phyloP scores from a whole-genome alignment of 2,888 invertebrate species.

The Xestia rhomboidea region DNA sequence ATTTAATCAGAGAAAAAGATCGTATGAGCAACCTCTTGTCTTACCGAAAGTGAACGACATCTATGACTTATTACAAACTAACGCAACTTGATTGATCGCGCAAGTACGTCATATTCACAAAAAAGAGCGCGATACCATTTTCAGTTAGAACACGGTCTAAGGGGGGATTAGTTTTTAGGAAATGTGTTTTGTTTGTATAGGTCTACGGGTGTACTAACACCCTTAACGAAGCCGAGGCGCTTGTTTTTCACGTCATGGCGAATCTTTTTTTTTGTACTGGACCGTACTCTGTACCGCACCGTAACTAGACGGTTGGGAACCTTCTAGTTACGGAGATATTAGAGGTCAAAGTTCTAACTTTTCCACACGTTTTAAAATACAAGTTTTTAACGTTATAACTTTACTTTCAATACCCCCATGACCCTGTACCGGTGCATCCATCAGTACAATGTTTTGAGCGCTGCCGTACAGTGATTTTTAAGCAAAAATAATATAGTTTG shows the following conservation, averaged over 20 bases:
- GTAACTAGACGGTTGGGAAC: neutral
- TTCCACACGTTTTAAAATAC: neutral
- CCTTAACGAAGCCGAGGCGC: neutral
- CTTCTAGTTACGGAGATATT: neutral
- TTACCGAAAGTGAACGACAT: neutral
- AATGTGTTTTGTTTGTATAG: neutral
- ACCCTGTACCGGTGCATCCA: neutral
- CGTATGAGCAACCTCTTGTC: neutral
- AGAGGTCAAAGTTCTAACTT: neutral
- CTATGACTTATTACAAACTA: neutral
- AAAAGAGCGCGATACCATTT: no score
- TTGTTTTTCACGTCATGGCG: neutral
- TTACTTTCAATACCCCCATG: neutral
- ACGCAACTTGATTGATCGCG: neutral
- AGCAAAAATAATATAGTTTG: neutral
- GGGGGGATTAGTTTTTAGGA: no score
- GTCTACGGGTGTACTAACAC: neutral
- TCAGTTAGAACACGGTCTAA: no score
- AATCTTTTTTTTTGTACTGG: neutral
- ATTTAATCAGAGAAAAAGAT: neutral
- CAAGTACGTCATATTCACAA: no score
- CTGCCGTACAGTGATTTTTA: neutral
- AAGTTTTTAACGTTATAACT: neutral
- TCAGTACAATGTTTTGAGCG: neutral
- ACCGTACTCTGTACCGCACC: neutral